Conservation (phyloP, 2,797 vertebrate species). For the Pantherophis vulpinus region DNA sequence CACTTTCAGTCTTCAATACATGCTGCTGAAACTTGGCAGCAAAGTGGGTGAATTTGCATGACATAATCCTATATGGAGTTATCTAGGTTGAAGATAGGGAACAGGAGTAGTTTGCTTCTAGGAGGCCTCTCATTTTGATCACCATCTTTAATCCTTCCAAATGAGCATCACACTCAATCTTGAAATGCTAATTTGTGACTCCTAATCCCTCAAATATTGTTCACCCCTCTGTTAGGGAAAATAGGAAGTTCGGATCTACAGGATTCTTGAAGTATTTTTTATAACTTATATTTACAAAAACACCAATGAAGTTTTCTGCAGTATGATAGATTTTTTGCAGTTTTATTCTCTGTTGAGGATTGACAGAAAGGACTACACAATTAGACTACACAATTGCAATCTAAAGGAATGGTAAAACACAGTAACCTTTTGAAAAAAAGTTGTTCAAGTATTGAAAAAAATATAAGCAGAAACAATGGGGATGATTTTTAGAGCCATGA, state of each 20-base stretch:
- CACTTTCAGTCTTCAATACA: background rate
- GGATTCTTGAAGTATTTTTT: background rate
- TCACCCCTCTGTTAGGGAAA: background rate
- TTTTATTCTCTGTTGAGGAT: background rate
- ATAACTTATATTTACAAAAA: background rate
- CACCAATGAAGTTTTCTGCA: background rate
- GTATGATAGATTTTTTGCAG: background rate
- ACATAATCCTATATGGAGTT: background rate
- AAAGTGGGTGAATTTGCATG: background rate
- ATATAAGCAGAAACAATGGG: background rate
- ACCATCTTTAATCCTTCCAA: background rate
- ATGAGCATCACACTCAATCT: background rate
- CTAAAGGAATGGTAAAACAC: background rate
- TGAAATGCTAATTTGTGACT: background rate
- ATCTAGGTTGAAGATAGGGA: background rate
- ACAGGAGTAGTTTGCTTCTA: background rate
- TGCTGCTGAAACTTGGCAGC: background rate
- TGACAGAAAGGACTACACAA: background rate
- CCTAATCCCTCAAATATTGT: background rate
- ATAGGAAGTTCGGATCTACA: background rate
- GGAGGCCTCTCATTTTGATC: background rate
- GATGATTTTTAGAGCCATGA: background rate
- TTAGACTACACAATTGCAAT: background rate
- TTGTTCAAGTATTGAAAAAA: background rate
- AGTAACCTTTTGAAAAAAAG: background rate